phyloP scores from a whole-genome alignment of 2,797 vertebrate genomes.

The Hirundo rustica region DNA sequence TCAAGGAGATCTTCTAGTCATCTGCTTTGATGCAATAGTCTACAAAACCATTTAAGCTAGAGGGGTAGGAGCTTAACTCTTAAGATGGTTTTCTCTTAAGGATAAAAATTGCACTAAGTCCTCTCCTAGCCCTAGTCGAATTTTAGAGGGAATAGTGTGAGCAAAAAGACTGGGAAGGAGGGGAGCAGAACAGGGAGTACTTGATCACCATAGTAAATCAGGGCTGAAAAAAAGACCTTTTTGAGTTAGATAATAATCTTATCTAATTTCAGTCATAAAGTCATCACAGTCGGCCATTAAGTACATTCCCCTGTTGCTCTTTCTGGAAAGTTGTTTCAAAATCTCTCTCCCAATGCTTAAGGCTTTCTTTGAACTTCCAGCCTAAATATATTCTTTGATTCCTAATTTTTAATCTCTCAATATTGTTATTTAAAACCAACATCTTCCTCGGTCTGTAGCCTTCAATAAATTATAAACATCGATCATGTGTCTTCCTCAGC shows the following conservation, averaged over 20 bases:
- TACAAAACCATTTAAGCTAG: not conserved
- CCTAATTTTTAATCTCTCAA: not conserved
- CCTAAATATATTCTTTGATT: not conserved
- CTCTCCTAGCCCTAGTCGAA: not conserved
- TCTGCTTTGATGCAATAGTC: not conserved
- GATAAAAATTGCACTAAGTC: not conserved
- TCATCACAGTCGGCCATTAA: not conserved
- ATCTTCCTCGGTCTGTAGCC: not conserved
- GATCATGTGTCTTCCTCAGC: not conserved
- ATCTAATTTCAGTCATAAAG: not conserved
- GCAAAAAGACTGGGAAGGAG: not conserved
- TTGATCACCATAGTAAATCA: not conserved
- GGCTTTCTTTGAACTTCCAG: not conserved
- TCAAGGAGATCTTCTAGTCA: not conserved
- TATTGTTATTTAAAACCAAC: not conserved
- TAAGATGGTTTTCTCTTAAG: not conserved
- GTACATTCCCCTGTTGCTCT: not conserved
- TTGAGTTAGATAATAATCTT: not conserved
- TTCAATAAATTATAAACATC: not conserved
- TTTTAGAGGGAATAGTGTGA: not conserved
- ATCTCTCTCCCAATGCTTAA: not conserved
- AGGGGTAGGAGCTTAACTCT: not conserved
- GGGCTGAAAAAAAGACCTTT: not conserved
- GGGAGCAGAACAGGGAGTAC: not conserved
- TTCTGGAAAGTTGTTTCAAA: conserved; percentile 1